phyloP scores from a whole-genome alignment of 2,113 vertebrate species.

The Cochlearius cochlearius region DNA sequence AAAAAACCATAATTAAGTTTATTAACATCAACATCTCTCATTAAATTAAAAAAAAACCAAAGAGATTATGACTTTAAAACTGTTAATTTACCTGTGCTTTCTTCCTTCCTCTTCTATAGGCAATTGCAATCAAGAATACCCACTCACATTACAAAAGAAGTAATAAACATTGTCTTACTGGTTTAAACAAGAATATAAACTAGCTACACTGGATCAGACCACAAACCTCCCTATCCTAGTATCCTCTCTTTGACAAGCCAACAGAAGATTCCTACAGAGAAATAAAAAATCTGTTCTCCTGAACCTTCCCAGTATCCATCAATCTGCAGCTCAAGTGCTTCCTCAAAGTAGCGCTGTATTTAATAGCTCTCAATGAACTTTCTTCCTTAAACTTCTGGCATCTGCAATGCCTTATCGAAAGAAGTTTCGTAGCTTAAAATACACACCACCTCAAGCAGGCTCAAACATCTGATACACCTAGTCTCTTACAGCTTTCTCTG shows the following conservation, averaged over 20 bases:
- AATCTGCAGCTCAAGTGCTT: background rate
- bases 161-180: background rate
- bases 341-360: background rate
- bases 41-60: background rate
- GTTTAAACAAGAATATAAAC: background rate
- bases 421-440: background rate
- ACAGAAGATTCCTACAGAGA: background rate
- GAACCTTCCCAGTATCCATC: background rate
- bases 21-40: background rate
- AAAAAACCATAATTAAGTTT: background rate
- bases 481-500: background rate
- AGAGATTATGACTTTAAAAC: background rate
- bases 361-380: background rate
- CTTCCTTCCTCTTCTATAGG: background rate
- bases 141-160: background rate
- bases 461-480: background rate
- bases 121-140: background rate
- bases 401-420: background rate
- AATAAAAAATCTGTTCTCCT: background rate
- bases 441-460: background rate
- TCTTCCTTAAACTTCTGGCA: background rate
- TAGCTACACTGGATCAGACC: background rate
- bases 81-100: background rate
- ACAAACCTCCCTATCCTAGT: background rate
- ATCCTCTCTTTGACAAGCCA: background rate